A percentile compares a stretch with the other conserved stretches of the same genome.
These are phyloP conservation scores for Periophthalmus modestus DNA, from an alignment of 2,113 vertebrate genomes.

Conservation along the genomic window DNA sequence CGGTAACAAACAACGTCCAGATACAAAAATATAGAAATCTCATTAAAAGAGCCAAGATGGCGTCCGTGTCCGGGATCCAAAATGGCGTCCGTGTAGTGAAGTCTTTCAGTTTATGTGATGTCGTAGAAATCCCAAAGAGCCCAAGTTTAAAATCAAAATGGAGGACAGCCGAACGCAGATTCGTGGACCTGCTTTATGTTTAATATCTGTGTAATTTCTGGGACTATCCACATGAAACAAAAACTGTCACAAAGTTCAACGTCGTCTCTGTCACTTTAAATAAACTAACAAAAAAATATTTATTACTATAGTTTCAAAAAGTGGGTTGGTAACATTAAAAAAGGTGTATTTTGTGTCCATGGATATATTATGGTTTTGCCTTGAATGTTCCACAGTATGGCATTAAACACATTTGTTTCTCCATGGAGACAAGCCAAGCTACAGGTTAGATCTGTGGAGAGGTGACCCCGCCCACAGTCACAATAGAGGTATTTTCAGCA, in stretches of 20 bases:
- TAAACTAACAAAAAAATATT: not conserved
- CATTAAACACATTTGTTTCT: no score
- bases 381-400: no score
- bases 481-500: no score
- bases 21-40: constrained; percentile 33
- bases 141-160: no score
- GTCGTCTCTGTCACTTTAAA: not conserved
- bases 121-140: no score
- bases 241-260: not conserved
- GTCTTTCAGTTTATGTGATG: not conserved
- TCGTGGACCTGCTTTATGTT: not conserved
- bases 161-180: no score
- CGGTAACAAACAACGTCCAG: constrained; percentile 36
- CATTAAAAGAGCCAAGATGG: constrained; percentile 26
- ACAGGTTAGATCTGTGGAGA: no score
- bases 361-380: no score
- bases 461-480: no score
- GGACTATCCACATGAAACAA: not conserved
- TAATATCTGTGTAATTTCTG: not conserved
- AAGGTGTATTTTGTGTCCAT: no score
- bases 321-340: no score
- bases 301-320: not conserved
- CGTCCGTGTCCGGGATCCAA: constrained; percentile 1
- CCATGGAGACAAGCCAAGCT: no score
- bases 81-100: not conserved